phyloP scores from a whole-genome alignment of 2,888 invertebrate genomes.

The Lapara coniferarum region DNA sequence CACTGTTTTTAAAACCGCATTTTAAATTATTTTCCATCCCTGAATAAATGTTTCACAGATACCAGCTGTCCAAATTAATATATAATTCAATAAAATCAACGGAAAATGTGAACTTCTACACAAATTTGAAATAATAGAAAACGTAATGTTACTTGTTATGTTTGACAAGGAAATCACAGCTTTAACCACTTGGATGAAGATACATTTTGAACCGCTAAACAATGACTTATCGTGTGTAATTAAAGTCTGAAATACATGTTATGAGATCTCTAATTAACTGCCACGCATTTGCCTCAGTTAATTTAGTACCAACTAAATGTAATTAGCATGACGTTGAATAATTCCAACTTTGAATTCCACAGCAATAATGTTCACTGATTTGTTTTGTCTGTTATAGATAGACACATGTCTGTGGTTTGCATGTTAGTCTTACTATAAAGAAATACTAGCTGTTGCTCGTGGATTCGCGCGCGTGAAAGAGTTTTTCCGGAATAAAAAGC shows the following conservation, averaged over 20 bases:
- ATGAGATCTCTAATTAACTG: slow-evolving; percentile 54
- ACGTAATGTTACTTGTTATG: background rate
- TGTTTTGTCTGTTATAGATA: background rate
- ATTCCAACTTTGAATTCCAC: slow-evolving; percentile 34
- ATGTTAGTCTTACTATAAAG: background rate
- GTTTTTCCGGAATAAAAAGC: too few relatives aligned
- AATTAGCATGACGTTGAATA: slow-evolving; percentile 44
- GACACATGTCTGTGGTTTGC: background rate
- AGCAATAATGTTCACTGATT: slow-evolving; percentile 19
- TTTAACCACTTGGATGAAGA: slow-evolving; percentile 17
- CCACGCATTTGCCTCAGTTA: slow-evolving; percentile 46
- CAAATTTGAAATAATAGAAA: slow-evolving; percentile 25
- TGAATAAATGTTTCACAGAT: background rate
- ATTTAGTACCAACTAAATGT: slow-evolving; percentile 45
- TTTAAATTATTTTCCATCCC: background rate
- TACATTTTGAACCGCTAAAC: slow-evolving; percentile 18
- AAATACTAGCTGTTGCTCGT: too few relatives aligned
- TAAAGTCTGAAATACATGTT: slow-evolving; percentile 41
- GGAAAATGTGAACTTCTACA: slow-evolving; percentile 8
- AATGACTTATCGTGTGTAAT: slow-evolving; percentile 35
- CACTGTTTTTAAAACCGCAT: too few relatives aligned
- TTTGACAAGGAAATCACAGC: slow-evolving; percentile 9
- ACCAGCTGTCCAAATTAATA: background rate
- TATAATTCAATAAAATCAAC: slow-evolving; percentile 23
- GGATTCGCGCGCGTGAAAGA: too few relatives aligned